A percentile compares a stretch with the other conserved stretches of the same genome.
Conservation (phyloP, 2,113 vertebrate species). For the Ifrita kowaldi region DNA sequence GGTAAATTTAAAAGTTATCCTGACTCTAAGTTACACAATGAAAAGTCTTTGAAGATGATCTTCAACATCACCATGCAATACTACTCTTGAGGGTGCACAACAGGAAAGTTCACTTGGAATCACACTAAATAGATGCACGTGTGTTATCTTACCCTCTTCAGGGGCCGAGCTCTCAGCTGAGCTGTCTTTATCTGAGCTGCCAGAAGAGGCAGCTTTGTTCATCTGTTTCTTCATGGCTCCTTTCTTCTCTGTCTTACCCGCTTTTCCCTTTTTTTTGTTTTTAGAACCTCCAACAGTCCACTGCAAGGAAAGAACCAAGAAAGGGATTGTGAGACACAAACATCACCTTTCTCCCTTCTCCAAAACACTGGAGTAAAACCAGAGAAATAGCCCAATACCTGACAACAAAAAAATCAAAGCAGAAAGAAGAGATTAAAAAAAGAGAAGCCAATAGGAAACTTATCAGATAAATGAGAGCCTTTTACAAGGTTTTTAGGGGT, state of each 20-base stretch:
- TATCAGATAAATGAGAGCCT: background rate
- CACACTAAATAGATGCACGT: background rate
- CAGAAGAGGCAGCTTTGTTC: slow-evolving; percentile 91
- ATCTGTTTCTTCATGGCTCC: slow-evolving; percentile 85
- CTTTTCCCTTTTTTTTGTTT: slow-evolving; percentile 95
- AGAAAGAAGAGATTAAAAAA: background rate
- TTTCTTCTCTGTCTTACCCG: slow-evolving; percentile 91
- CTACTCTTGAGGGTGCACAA: background rate
- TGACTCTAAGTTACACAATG: background rate
- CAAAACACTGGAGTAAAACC: background rate
- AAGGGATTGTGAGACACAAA: background rate
- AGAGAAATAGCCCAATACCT: background rate
- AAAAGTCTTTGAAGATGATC: background rate
- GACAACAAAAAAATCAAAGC: background rate
- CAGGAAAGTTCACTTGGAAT: background rate
- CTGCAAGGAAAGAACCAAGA: slow-evolving; percentile 66
- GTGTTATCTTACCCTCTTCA: slow-evolving; percentile 85
- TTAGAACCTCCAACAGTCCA: slow-evolving; percentile 98
- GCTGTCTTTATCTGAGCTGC: slow-evolving; percentile 94
- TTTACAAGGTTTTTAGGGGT: background rate
- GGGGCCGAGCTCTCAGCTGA: slow-evolving; percentile 95
- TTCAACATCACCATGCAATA: background rate
- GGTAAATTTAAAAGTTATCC: background rate
- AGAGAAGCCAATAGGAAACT: background rate
- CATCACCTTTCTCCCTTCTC: background rate